Evolutionary conservation across 2,113 vertebrate genomes (phyloP).

Genomic region (Eurystomus gularis): DNA sequence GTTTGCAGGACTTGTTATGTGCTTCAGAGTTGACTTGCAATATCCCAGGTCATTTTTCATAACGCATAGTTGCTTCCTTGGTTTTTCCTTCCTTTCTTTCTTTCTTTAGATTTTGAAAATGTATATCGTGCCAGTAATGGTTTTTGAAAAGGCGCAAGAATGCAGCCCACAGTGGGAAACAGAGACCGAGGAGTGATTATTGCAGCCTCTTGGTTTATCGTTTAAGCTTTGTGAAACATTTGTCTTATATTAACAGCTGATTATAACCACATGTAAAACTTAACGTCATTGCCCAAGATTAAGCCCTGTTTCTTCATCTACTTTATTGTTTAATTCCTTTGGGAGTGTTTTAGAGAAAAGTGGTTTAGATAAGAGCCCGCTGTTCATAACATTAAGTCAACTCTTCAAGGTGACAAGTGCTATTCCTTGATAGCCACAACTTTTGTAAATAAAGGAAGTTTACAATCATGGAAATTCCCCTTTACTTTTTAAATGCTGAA

Average conservation of each 20-base stretch:
- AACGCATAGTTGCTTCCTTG: background rate
- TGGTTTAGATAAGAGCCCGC: background rate
- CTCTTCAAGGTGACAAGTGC: background rate
- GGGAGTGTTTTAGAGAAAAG: background rate
- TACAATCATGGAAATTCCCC: background rate
- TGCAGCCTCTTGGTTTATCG: background rate
- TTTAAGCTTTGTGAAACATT: background rate
- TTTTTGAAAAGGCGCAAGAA: background rate
- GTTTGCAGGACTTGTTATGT: background rate
- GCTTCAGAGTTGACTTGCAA: background rate
- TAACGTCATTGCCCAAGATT: background rate
- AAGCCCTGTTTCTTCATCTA: background rate
- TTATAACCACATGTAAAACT: background rate
- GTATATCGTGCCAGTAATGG: rapidly evolving
- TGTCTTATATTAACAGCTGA: background rate
- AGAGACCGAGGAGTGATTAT: too few relatives aligned
- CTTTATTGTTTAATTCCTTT: background rate
- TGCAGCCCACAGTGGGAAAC: background rate
- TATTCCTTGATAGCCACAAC: background rate
- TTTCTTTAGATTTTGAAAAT: background rate
- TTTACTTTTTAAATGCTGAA: background rate
- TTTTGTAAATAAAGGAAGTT: background rate
- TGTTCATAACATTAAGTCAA: background rate
- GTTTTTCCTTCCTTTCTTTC: background rate
- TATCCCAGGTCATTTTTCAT: background rate